Percentiles rank a stretch among this genome's conserved stretches.
phyloP scores from a whole-genome alignment of 1,140 invertebrate species.

The Plutomurus gul region DNA sequence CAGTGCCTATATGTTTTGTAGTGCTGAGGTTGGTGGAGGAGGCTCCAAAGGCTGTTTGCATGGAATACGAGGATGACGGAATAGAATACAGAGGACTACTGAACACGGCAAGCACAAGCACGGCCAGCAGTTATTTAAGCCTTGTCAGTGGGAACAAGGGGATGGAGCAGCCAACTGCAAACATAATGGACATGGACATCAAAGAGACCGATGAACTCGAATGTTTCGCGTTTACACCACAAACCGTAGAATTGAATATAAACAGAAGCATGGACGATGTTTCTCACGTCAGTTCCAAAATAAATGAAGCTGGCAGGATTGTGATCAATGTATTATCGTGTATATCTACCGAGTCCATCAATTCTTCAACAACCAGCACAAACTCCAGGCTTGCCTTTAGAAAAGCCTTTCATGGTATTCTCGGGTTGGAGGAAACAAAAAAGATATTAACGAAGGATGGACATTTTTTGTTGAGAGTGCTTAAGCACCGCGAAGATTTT shows the following conservation, averaged over 20 bases:
- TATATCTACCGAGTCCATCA: background rate
- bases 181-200: constrained; percentile 20
- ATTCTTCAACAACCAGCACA: background rate
- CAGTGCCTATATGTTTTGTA: background rate
- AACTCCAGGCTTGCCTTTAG: background rate
- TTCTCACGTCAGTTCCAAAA: background rate
- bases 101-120: background rate
- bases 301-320: background rate
- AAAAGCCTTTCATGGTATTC: constrained; percentile 30
- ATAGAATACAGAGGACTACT: background rate
- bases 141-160: background rate
- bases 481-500: constrained; percentile 16
- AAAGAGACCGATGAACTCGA: background rate
- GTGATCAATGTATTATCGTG: background rate
- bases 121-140: background rate
- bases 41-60: constrained; percentile 46
- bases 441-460: constrained; percentile 11
- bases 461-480: constrained; percentile 30
- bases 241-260: background rate
- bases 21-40: constrained; percentile 52
- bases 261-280: background rate
- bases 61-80: constrained; percentile 34
- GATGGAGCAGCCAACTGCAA: background rate
- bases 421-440: constrained; percentile 16
- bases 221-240: background rate